Evolutionary conservation across 2,797 vertebrate genomes (phyloP).

Genomic region (Anomalospiza imberbis): DNA sequence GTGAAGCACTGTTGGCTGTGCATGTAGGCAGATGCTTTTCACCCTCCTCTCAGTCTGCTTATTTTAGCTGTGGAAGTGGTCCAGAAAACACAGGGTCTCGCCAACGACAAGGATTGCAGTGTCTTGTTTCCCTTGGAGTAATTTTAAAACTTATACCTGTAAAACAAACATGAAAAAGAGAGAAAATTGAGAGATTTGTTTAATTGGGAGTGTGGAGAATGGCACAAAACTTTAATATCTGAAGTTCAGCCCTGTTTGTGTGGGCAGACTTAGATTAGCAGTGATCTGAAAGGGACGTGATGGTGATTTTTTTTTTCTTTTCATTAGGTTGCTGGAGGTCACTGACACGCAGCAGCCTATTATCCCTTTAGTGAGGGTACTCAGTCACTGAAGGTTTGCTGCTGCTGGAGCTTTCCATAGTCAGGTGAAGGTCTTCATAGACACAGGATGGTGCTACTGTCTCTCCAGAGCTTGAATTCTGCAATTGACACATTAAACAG

Average conservation of each 20-base stretch:
- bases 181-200: not conserved
- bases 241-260: not conserved
- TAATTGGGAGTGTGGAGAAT: not conserved
- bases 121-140: too few relatives aligned
- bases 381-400: not conserved
- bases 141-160: not conserved
- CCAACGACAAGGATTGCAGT: not conserved
- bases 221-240: not conserved
- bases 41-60: not conserved
- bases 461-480: not conserved
- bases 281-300: not conserved
- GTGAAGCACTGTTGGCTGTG: not conserved
- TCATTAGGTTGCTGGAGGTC: not conserved
- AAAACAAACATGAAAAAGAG: not conserved
- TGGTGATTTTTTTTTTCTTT: not conserved
- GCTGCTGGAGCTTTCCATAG: not conserved
- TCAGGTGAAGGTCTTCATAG: not conserved
- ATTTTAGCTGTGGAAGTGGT: slow-evolving; percentile 54
- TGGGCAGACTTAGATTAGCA: not conserved
- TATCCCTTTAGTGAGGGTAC: not conserved
- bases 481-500: not conserved
- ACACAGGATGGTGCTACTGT: too few relatives aligned
- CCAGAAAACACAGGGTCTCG: not conserved
- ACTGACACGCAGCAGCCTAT: not conserved
- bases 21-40: not conserved